Base-by-base conservation (phyloP, 1,140 invertebrate genomes). In the Battus philenor region DNA sequence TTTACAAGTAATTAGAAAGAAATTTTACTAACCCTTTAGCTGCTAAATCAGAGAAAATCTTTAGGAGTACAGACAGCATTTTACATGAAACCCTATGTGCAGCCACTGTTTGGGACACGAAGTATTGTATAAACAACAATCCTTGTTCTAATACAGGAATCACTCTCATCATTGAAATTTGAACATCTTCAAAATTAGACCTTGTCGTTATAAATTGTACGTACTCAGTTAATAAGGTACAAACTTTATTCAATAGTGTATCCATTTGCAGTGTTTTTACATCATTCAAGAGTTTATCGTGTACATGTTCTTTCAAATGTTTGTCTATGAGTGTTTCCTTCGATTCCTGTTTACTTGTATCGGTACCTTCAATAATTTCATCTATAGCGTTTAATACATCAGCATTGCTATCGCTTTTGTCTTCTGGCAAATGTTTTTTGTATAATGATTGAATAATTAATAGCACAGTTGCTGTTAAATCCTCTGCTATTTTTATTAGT, bases 31-130 rank as follows among this genome's bases (percentile, higher is more conserved):
- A 86, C 84, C 84, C 92, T 88, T 98, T 97, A 17, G 90, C 87
- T 11, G 92, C 90, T 1, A 98, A 86, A 49, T 97, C 93, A 0
- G 92, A 90, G 68, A 98, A 98, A 4, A 97, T 91, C 38, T 91
- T 92, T 11, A 97, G 75, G 16, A 98, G 87, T 1, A 97, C 89
- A 2, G 94, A 94, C 4, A 94, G 82, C 68, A 98, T 90, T 86
- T 98, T 98, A 45, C 91, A 91, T 1, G 92, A 92, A 0, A 92
- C 86, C 54, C 94, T 89, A 60, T 95, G 92, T 2, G 91, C 88
- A 7, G 91, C 90, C 1, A 96, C 85, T 68, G 93, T 91, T 50
- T 94, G 90, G 0, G 90, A 90, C 7, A 97, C 69, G 58, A 94
- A 93, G 72, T 91, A 96, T 64, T 97, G 91, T 1, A 90, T 88